Base-by-base conservation (phyloP, 2,888 invertebrate genomes). In the Dryocosmus kuriphilus region DNA sequence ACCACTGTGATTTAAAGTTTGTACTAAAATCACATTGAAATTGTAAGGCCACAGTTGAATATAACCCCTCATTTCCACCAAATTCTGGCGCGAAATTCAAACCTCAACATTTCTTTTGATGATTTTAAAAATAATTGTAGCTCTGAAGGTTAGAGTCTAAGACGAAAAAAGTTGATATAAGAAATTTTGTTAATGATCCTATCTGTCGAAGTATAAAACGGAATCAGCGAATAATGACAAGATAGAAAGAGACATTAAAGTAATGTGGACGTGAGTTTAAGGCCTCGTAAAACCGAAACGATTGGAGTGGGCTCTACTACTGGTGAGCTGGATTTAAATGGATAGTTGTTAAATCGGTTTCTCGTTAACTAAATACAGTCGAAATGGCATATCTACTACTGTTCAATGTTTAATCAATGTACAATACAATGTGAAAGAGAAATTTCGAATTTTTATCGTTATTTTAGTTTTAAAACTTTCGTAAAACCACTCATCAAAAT, bases 211-310 rank as follows among this genome's bases (percentile, higher is more conserved):
- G 16, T 74, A 35, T 57, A 60, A 61, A 27, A 35, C 60, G 30
- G 74, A 61, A 61, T 74, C 35, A 60, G 32, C 41, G 63, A 76
- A 79, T 79, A 79, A 81, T 81, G 79, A 79, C 77, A 67, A 61
- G 30, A 77, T 77, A 81, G 78, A 79, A 79, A 78, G 75, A 75
- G 77, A 81, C 78, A 81, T 81, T 78, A 81, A 81, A 79, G 67
- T 75, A 62, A 62, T 41, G 60, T 27, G 71, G 61, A 55, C 51
- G 57, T 57, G 60, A 51, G 27, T 79, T 78, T 76, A 79, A 76
- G 19, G 41, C 27, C 74, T 74, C 74, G 11, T 74, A 74, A 74
- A 74, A 74, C 22, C 19, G 35, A 30, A 19, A 71, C 71, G 27
- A 71, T 71, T 46, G 22, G 67, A 67, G n/a, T 67, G 46, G 67